These are phyloP conservation scores for Leistus spinibarbis DNA, from an alignment of 2,888 invertebrate species.

Conservation along the genomic window DNA sequence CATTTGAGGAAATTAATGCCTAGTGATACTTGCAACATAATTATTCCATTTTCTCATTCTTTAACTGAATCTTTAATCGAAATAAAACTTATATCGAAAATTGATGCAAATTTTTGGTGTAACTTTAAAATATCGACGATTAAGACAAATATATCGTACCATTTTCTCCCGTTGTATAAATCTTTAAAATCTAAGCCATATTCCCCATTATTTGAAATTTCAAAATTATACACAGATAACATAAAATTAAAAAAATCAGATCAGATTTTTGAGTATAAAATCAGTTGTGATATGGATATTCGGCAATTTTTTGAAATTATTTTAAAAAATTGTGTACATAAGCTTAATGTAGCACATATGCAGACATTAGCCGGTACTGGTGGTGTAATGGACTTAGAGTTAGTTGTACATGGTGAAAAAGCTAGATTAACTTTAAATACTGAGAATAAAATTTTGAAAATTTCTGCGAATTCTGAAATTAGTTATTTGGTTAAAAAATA, in stretches of 20 bases:
- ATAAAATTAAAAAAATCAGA: constrained; percentile 25
- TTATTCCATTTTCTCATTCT: constrained; percentile 47
- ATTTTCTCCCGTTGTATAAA: constrained; percentile 46
- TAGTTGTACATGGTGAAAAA: constrained; percentile 43
- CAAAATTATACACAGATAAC: constrained; percentile 43
- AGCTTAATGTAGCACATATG: constrained; percentile 44
- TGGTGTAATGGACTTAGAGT: constrained; percentile 43
- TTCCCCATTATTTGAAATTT: constrained; percentile 40
- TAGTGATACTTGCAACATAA: constrained; percentile 43
- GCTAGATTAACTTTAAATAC: constrained; percentile 45
- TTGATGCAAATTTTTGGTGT: constrained; percentile 42
- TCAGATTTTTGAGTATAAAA: constrained; percentile 43
- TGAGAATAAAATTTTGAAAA: constrained; percentile 42
- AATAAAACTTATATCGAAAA: constrained; percentile 45
- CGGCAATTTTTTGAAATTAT: constrained; percentile 47
- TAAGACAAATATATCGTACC: constrained; percentile 50
- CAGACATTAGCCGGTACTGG: constrained; percentile 47
- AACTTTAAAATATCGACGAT: constrained; percentile 46
- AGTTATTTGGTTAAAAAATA: constrained; percentile 47
- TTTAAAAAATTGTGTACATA: constrained; percentile 51
- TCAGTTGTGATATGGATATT: constrained; percentile 44
- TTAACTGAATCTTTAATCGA: constrained; percentile 45
- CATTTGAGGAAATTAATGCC: constrained; percentile 41
- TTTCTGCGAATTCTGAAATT: constrained; percentile 44
- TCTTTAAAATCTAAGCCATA: constrained; percentile 28